These are phyloP conservation scores for Hoplodrina blanda DNA, from an alignment of 2,888 invertebrate genomes.

Conservation along the genomic window DNA sequence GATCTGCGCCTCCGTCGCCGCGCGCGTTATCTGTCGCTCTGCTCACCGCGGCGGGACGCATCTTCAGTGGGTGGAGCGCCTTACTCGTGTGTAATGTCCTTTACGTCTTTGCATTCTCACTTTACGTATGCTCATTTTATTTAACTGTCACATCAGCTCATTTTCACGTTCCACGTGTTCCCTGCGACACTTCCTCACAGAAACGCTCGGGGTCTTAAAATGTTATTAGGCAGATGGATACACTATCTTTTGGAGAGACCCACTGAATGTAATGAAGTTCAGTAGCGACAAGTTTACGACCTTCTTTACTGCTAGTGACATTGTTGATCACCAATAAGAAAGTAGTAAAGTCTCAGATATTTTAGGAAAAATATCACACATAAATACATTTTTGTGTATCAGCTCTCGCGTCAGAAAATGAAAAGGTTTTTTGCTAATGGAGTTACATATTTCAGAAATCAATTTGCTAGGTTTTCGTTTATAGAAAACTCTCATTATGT, in stretches of 20 bases:
- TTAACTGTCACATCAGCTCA: slow-evolving; percentile 40
- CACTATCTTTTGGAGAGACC: slow-evolving; percentile 43
- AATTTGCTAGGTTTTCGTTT: background rate
- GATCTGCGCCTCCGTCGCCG: too few species aligned
- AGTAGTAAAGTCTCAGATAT: slow-evolving; percentile 14
- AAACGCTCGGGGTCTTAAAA: slow-evolving; percentile 43
- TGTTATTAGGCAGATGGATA: slow-evolving; percentile 50
- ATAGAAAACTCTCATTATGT: background rate
- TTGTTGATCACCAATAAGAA: slow-evolving; percentile 37
- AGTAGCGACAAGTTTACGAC: slow-evolving; percentile 46
- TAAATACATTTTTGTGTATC: background rate
- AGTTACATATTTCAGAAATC: slow-evolving; percentile 12
- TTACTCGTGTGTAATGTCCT: slow-evolving; percentile 5
- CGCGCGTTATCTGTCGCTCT: too few species aligned
- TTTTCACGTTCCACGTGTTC: slow-evolving; percentile 41
- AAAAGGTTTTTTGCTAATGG: background rate
- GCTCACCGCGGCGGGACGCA: too few species aligned
- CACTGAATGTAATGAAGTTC: slow-evolving; percentile 52
- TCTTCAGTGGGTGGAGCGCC: too few species aligned
- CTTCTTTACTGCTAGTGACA: slow-evolving; percentile 41
- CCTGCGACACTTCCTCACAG: slow-evolving; percentile 9
- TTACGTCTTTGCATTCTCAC: slow-evolving; percentile 30
- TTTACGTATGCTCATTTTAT: slow-evolving; percentile 34
- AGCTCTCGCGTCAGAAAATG: background rate
- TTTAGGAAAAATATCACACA: slow-evolving; percentile 10